phyloP scores from a whole-genome alignment of 1,140 invertebrate genomes.

The Apocrypta bakeri region DNA sequence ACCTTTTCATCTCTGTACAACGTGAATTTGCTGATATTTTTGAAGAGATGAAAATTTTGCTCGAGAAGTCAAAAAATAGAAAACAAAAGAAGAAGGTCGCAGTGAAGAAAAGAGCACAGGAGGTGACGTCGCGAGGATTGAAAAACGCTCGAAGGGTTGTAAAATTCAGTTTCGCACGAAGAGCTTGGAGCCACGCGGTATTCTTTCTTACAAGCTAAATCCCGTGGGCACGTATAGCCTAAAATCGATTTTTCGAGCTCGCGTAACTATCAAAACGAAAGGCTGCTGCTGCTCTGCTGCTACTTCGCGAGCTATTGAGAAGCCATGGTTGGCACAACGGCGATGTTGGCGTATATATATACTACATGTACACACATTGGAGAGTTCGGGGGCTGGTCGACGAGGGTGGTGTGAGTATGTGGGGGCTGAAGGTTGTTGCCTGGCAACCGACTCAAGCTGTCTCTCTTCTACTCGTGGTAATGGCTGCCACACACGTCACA shows the following conservation, averaged over 20 bases:
- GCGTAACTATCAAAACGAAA: constrained; percentile 40
- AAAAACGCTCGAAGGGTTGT: constrained; percentile 24
- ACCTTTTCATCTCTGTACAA: no score
- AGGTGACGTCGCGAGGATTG: constrained; percentile 8
- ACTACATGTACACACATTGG: constrained; percentile 1
- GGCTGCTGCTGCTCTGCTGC: neutral
- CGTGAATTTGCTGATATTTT: neutral
- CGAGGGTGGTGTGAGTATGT: constrained; percentile 73
- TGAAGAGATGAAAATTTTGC: neutral
- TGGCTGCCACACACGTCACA: constrained; percentile 74
- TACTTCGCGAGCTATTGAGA: constrained; percentile 55
- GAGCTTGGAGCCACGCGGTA: no score
- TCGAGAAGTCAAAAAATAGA: no score
- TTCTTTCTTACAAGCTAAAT: neutral
- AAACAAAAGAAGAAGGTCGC: no score
- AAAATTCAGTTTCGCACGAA: constrained; percentile 27
- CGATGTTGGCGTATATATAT: neutral
- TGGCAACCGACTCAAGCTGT: constrained; percentile 66
- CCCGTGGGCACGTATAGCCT: neutral
- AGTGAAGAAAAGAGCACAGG: neutral
- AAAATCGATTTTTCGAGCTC: constrained; percentile 50
- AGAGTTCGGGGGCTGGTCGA: constrained; percentile 67
- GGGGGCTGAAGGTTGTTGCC: constrained; percentile 72
- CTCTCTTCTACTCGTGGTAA: constrained; percentile 56
- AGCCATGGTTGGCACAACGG: constrained; percentile 64